These are phyloP conservation scores for Rhinogobius similis DNA, from an alignment of 2,113 vertebrate genomes.

Conservation along the genomic window DNA sequence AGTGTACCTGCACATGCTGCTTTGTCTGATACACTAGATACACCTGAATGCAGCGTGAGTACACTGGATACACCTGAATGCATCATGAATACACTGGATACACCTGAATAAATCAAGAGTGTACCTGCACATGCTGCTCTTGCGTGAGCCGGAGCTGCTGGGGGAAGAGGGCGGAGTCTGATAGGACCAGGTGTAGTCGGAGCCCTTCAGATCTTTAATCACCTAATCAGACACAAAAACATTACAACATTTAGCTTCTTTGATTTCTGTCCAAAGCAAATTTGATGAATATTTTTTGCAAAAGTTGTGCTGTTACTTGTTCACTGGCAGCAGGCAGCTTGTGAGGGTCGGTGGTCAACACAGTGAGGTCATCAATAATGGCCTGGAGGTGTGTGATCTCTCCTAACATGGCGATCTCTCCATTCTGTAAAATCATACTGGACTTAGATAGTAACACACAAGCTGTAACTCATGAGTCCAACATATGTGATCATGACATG, in stretches of 20 bases:
- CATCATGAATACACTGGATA: background rate
- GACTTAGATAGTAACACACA: background rate
- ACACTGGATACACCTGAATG: background rate
- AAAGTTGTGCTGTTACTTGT: slow-evolving; percentile 80
- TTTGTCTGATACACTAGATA: slow-evolving; percentile 46
- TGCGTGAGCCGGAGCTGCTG: slow-evolving; percentile 93
- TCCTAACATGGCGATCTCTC: slow-evolving; percentile 96
- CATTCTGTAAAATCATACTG: slow-evolving; percentile 76
- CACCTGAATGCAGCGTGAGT: slow-evolving; percentile 7
- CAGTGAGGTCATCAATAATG: slow-evolving; percentile 94
- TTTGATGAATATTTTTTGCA: background rate
- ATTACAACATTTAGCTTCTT: background rate
- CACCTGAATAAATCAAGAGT: too few relatives aligned
- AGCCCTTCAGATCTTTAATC: slow-evolving; percentile 96
- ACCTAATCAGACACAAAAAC: slow-evolving; percentile 76
- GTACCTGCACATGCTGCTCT: slow-evolving; percentile 99
- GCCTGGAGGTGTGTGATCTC: slow-evolving; percentile 98
- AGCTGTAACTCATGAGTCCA: background rate
- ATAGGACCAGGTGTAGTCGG: slow-evolving; percentile 98
- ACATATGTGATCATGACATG: background rate
- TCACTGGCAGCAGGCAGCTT: slow-evolving; percentile 95
- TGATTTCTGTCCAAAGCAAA: background rate
- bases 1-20: slow-evolving; percentile 33
- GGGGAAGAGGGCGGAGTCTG: slow-evolving; percentile 95
- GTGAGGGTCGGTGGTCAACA: slow-evolving; percentile 91